Evolutionary conservation across 2,113 vertebrate species (phyloP).

Genomic region (Hypomesus transpacificus): DNA sequence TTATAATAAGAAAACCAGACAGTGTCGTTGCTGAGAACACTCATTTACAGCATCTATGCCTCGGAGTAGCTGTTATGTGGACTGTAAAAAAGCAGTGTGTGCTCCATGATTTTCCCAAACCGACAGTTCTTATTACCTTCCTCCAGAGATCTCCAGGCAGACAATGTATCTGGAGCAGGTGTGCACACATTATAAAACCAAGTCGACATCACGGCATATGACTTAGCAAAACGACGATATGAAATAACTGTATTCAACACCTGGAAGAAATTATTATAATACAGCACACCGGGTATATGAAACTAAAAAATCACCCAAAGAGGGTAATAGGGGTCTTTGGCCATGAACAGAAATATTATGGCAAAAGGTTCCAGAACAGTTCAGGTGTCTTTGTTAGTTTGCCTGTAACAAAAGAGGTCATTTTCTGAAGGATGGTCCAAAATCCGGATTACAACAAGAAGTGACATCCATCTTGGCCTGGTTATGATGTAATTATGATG

Average conservation of each 20-base stretch:
- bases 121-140: slow-evolving; percentile 54
- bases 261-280: slow-evolving; percentile 45
- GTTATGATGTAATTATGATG: slow-evolving; percentile 40
- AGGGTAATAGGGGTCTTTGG: slow-evolving; percentile 50
- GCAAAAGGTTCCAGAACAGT: slow-evolving; percentile 29
- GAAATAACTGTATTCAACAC: slow-evolving; percentile 51
- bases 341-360: slow-evolving; percentile 55
- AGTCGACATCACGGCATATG: slow-evolving; percentile 28
- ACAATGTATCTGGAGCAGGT: slow-evolving; percentile 55
- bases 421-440: slow-evolving; percentile 25
- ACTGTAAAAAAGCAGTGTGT: slow-evolving; percentile 54
- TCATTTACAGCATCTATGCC: slow-evolving; percentile 52
- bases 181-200: slow-evolving; percentile 47
- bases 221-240: slow-evolving; percentile 44
- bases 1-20: slow-evolving; percentile 63
- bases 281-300: slow-evolving; percentile 43
- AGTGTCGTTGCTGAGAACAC: slow-evolving; percentile 44
- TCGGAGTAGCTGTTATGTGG: slow-evolving; percentile 45
- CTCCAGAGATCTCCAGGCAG: slow-evolving; percentile 35
- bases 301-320: slow-evolving; percentile 43
- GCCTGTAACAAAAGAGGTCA: slow-evolving; percentile 22
- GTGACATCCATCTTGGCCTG: slow-evolving; percentile 23
- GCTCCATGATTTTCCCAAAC: slow-evolving; percentile 50
- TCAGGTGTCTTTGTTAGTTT: slow-evolving; percentile 30
- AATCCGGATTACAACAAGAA: slow-evolving; percentile 30